A percentile compares a stretch with the other conserved stretches of the same genome.
Evolutionary conservation across 2,113 vertebrate species (phyloP).

Genomic region (Rhineura floridana): DNA sequence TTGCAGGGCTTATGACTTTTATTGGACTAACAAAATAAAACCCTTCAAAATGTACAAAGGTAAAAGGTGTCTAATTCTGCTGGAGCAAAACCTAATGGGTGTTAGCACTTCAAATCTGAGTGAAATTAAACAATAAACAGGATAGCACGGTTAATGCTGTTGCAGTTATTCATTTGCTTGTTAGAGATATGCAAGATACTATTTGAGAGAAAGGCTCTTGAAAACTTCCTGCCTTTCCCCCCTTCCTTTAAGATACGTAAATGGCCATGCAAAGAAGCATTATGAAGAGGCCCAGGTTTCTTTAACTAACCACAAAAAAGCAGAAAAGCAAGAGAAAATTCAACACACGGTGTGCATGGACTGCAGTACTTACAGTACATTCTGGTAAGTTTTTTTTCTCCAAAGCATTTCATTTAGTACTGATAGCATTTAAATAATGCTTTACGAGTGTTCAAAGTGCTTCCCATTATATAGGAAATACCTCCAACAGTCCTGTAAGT

Average conservation of each 20-base stretch:
- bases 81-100: not conserved
- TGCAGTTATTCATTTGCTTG: not conserved
- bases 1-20: not conserved
- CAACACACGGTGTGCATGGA: constrained; percentile 97
- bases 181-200: not conserved
- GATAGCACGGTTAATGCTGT: not conserved
- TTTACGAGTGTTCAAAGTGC: not conserved
- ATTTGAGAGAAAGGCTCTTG: not conserved
- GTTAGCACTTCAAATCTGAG: not conserved
- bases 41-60: not conserved
- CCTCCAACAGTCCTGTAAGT: no score
- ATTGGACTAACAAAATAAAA: not conserved
- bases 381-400: constrained; percentile 84
- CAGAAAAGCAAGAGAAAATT: constrained; percentile 86
- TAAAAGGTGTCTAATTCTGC: not conserved
- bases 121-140: not conserved
- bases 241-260: constrained; percentile 88
- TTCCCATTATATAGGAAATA: not conserved
- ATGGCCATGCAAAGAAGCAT: constrained; percentile 98
- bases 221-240: not conserved
- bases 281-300: constrained; percentile 90
- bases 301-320: constrained; percentile 82
- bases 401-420: not conserved
- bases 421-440: not conserved
- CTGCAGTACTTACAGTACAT: constrained; percentile 96